phyloP scores from a whole-genome alignment of 1,140 invertebrate genomes.

The Spodoptera frugiperda region DNA sequence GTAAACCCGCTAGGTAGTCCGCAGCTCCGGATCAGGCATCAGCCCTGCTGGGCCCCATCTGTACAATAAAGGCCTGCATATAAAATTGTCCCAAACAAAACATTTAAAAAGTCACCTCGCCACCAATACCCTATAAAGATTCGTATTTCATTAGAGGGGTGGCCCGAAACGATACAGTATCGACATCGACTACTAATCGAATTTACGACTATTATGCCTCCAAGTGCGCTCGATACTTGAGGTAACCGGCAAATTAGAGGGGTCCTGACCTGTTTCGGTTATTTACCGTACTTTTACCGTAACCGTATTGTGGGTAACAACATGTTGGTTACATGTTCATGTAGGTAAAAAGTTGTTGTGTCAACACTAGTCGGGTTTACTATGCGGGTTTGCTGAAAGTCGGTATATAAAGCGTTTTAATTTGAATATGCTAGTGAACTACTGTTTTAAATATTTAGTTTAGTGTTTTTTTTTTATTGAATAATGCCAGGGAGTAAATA shows the following conservation, averaged over 20 bases:
- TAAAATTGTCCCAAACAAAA: too few relatives aligned
- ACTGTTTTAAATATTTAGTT: too few relatives aligned
- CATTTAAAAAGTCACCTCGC: not conserved
- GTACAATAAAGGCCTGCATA: too few relatives aligned
- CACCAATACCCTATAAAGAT: slow-evolving; percentile 7
- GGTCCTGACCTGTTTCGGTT: slow-evolving; percentile 4
- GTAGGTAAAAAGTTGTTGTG: slow-evolving; percentile 6
- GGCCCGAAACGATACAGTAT: not conserved
- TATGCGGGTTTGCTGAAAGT: too few relatives aligned
- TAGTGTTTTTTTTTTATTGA: too few relatives aligned
- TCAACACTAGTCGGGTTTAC: not conserved
- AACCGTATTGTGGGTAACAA: not conserved
- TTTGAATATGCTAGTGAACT: too few relatives aligned
- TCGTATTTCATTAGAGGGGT: not conserved
- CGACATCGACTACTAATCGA: slow-evolving; percentile 40
- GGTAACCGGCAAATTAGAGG: slow-evolving; percentile 14
- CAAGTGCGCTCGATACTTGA: not conserved
- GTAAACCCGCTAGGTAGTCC: too few relatives aligned
- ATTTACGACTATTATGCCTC: slow-evolving; percentile 1
- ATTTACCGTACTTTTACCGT: slow-evolving; percentile 11
- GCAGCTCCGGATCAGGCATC: too few relatives aligned
- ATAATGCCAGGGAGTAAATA: too few relatives aligned
- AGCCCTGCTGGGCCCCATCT: too few relatives aligned
- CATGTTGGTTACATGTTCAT: slow-evolving; percentile 12
- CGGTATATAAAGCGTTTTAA: too few relatives aligned